Base-by-base conservation (phyloP, 2,113 vertebrate species). In the Phodopus roborovskii region DNA sequence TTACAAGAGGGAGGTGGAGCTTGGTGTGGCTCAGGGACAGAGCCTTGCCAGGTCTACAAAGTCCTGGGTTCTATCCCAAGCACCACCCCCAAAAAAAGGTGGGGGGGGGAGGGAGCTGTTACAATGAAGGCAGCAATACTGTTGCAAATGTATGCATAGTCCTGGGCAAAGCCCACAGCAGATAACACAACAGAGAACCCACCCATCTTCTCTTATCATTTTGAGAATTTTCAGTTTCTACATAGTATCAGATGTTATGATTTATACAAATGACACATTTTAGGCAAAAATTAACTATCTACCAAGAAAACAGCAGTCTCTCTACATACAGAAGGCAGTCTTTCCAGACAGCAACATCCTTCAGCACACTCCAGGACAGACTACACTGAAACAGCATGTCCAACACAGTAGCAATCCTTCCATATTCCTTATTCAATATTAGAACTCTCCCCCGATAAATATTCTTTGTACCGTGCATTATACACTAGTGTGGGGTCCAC, bases 391-490 rank as follows among this genome's bases (percentile, higher is more conserved):
- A 97, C 94, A 97, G 1, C 42, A 64, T 93, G 95, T 91, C 86
- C 94, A 94, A 81, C 53, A 83, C 0, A 82, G 95, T n/a, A 92
- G 93, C 87, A 90, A 90, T 0, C 91, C 88, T 81, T 89, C 94
- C 85, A 94, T 53, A 62, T n/a, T 91, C 90, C 81, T 96, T 96
- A 93, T 93, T 96, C 97, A 97, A 97, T 96, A 97, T 92, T 78
- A 96, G 92, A 77, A 58, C 97, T 90, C 68, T 97, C 48, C 22
- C 13, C 20, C 74, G 17, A 96, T 91, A 98, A 97, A 98, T 96
- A 98, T 89, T 97, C 96, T 97, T 98, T 98, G 97, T 96, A 98
- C 97, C 97, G 97, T 74, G 93, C 28, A 97, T 82, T 62, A 79
- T 6, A 64, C 91, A 79, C 85, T 77, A 90, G 86, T 39, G 28